phyloP scores from a whole-genome alignment of 1,140 invertebrate genomes.

The Philaenus spumarius region DNA sequence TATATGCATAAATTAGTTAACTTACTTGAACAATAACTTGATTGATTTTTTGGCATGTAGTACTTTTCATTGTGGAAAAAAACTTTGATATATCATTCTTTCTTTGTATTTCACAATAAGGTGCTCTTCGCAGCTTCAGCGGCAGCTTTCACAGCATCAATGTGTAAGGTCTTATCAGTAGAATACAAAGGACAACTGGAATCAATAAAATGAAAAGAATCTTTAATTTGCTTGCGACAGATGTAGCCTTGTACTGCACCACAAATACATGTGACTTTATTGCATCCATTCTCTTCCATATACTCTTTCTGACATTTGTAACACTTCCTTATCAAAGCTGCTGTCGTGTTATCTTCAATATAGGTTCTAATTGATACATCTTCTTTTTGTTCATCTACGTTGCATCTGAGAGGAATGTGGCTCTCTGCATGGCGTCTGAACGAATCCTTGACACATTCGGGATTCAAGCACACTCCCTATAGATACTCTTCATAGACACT shows the following conservation, averaged over 20 bases:
- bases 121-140: too few species aligned
- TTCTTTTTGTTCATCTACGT: conserved; percentile 51
- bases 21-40: too few species aligned
- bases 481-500: conserved; percentile 58
- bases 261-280: conserved; percentile 62
- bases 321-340: conserved; percentile 54
- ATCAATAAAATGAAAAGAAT: conserved; percentile 52
- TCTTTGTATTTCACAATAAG: too few species aligned
- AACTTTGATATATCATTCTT: too few species aligned
- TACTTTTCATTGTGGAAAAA: too few species aligned
- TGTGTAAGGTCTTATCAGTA: too few species aligned
- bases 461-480: conserved; percentile 52
- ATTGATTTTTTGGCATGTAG: too few species aligned
- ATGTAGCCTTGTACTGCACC: conserved; percentile 62
- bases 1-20: too few species aligned
- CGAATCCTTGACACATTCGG: conserved; percentile 56
- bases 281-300: conserved; percentile 59
- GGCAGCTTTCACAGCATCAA: too few species aligned
- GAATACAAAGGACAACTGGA: too few species aligned
- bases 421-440: conserved; percentile 53
- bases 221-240: conserved; percentile 49
- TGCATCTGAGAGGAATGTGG: conserved; percentile 54
- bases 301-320: conserved; percentile 51
- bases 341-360: conserved; percentile 58
- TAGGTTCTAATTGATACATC: conserved; percentile 47